Evolutionary conservation across 2,888 invertebrate species (phyloP).

Genomic region (Erebia ligea): DNA sequence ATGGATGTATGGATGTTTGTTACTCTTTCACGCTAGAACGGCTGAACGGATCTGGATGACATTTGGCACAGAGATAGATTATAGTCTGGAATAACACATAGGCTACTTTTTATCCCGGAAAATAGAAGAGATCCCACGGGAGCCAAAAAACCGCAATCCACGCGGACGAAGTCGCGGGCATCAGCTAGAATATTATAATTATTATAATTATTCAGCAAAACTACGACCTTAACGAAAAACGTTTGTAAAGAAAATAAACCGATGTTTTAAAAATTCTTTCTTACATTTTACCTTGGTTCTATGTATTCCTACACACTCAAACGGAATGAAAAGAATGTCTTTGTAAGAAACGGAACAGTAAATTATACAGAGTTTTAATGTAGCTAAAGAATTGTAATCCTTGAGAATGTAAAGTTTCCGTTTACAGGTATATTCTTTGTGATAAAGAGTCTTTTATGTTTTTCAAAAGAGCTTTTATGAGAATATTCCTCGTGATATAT

Average conservation of each 20-base stretch:
- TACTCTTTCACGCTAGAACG: no score
- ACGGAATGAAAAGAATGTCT: conserved; percentile 26
- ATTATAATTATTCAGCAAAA: background rate
- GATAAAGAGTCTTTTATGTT: conserved; percentile 21
- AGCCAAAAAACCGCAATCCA: no score
- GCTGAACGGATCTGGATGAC: no score
- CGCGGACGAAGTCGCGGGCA: no score
- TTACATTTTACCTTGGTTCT: conserved; percentile 19
- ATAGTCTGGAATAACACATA: no score
- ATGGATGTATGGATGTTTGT: no score
- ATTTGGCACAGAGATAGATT: no score
- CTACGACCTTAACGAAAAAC: conserved; percentile 3
- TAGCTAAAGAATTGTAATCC: conserved; percentile 26
- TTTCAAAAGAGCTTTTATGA: conserved; percentile 8
- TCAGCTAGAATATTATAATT: no score
- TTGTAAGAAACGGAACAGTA: conserved; percentile 23
- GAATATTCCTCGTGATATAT: conserved; percentile 1
- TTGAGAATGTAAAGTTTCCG: conserved; percentile 27
- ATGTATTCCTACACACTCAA: conserved; percentile 21
- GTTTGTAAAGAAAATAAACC: background rate
- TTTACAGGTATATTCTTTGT: conserved; percentile 24
- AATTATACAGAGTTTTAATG: conserved; percentile 27
- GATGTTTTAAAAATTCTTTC: conserved; percentile 29
- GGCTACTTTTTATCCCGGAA: no score
- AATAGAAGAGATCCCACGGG: no score